Percentiles rank a stretch among this genome's conserved stretches.
These are phyloP conservation scores for Hybos culiciformis DNA, from an alignment of 2,888 invertebrate genomes.

Conservation along the genomic window DNA sequence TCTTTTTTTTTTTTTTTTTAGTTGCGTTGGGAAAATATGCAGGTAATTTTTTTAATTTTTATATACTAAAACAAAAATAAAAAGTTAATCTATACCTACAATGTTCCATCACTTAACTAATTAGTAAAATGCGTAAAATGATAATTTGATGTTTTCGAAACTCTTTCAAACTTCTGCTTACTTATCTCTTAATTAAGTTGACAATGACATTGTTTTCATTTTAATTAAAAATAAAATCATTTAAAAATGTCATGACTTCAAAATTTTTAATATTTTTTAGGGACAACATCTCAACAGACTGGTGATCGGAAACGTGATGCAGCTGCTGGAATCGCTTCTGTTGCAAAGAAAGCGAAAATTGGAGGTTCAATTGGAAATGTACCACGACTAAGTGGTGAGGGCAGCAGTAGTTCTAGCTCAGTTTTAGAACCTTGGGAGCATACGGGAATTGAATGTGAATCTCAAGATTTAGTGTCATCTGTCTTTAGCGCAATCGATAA, in stretches of 20 bases:
- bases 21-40: slow-evolving; percentile 59
- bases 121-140: too few relatives aligned
- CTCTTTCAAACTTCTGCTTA: background rate
- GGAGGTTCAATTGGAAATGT: slow-evolving; percentile 27
- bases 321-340: slow-evolving; percentile 38
- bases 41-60: too few relatives aligned
- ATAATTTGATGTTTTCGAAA: too few relatives aligned
- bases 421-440: slow-evolving; percentile 52
- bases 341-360: slow-evolving; percentile 48
- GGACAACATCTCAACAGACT: too few relatives aligned
- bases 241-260: too few relatives aligned
- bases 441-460: slow-evolving; percentile 65
- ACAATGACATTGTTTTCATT: too few relatives aligned
- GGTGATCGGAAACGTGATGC: slow-evolving; percentile 67
- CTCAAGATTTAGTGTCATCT: slow-evolving; percentile 59
- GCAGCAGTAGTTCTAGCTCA: slow-evolving; percentile 20
- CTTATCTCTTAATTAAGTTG: too few relatives aligned
- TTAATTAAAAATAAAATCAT: too few relatives aligned
- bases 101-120: too few relatives aligned
- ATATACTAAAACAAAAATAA: too few relatives aligned
- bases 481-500: slow-evolving; percentile 62
- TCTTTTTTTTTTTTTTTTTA: too few relatives aligned
- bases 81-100: slow-evolving; percentile 26
- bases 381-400: slow-evolving; percentile 18
- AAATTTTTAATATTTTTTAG: too few relatives aligned